Evolutionary conservation across 1,140 invertebrate species (phyloP), one percentile per base, ranked within the genome.

Genomic region (Babylonia areolata): DNA sequence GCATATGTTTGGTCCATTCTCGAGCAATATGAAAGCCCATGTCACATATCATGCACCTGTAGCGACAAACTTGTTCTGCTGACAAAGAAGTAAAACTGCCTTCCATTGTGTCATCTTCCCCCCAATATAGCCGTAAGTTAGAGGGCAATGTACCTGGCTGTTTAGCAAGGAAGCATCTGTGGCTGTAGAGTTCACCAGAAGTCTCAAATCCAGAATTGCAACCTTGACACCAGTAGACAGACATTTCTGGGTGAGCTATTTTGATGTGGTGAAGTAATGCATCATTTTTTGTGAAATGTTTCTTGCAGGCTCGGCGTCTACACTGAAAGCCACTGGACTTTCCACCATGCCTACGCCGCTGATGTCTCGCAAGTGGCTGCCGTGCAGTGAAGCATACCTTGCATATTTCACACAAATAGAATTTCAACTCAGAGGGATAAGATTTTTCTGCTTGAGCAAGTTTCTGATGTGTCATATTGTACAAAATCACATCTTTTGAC

Each of bases 1-100:
- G 82, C 82, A 84, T 84, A 35, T 84, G 82, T 71, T 40, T 71
- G 71, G 82, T 84, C 82, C 82, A 84, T 51, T 84, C 82, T n/a
- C 82, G 64, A 37, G 82, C 82, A 28, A 75, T 73, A 33, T 69
- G 40, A 20, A 84, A 84, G 40, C 82, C 69, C 69, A 42, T 73
- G 64, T 40, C 64, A 73, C 82, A 84, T 33, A 37, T 75, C 35
- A 33, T 58, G 37, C 82, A 84, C 23, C 69, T 39, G 69, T 84
- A 84, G 3, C 64, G 82, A 33, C 82, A 71, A 3, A 46, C 64
- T 20, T 84, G 31, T 31, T 46, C 69, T 46, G 15, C 33, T 39
- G 35, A 15, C 23, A 28, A 20, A 2, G 15, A 69, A 73, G 39
- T 31, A 31, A 28, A 42, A 12, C 31, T 33, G 37, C 39, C n/a